Base-by-base conservation (phyloP, 2,797 vertebrate species). In the Galagoides demidoff region DNA sequence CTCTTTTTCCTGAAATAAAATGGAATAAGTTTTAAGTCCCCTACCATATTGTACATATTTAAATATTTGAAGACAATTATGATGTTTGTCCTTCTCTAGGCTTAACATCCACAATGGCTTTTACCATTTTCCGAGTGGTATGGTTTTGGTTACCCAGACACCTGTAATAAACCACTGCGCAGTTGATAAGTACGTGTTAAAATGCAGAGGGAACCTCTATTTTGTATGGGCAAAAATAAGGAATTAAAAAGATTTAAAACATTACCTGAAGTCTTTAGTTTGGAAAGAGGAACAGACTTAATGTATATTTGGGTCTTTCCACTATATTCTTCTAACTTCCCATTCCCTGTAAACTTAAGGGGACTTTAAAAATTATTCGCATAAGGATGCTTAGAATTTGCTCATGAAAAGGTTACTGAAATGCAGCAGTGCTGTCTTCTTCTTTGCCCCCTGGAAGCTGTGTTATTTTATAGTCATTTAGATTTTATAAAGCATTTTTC, bases 381-480 rank as follows among this genome's bases (percentile, higher is more conserved):
- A 3, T 49, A 92, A 73, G 45, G 86, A 91, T 25, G 89, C 31
- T 70, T 43, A 7, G 16, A 89, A 78, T 63, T 7, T 45, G 6
- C 63, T 93, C 27, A 57, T 6, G 5, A 57, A 23, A 9, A 95
- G 12, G 20, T 59, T 81, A 66, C 19, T 39, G 16, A 88, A 94
- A 11, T 7, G 31, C 2, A 89, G 43, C 23, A 79, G 13, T 17
- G 25, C 77, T 29, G 52, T 55, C 49, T 78, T 83, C 52, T 82
- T 63, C 27, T 92, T 85, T 82, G 45, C n/a, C 31, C 11, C 20
- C 39, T 78, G 52, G 55, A 91, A 92, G 4, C 45, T 93, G 5
- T 78, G 5, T 34, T 71, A 87, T 89, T 89, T 92, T 84, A 73
- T 82, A 85, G 43, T 73, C 73, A 39, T 92, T 94, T 92, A 70